Evolutionary conservation across 2,888 invertebrate species (phyloP).

Genomic region (Caenorhabditis sp.): DNA sequence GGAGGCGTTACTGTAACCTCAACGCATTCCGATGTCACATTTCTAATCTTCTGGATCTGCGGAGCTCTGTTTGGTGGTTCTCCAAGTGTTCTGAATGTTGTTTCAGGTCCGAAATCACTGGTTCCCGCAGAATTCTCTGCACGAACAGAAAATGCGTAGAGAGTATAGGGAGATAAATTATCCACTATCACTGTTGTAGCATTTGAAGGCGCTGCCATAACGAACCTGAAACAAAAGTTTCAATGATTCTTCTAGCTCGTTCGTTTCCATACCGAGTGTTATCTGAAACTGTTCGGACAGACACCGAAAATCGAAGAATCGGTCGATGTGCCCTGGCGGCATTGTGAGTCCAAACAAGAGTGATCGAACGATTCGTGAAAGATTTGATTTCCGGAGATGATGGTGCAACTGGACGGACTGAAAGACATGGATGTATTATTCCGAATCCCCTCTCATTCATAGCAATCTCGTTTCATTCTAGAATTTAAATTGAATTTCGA

Average conservation of each 20-base stretch:
- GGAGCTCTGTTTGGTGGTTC: constrained; percentile 76
- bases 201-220: constrained; percentile 76
- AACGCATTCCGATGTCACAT: constrained; percentile 76
- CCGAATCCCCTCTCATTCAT: not conserved
- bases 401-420: constrained; percentile 80
- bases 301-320: constrained; percentile 61
- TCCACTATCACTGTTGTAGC: constrained; percentile 77
- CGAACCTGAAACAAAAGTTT: constrained; percentile 57
- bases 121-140: constrained; percentile 81
- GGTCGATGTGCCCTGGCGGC: constrained; percentile 77
- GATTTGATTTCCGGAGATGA: constrained; percentile 78
- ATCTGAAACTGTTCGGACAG: constrained; percentile 59
- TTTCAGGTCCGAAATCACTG: constrained; percentile 81
- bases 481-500: not conserved
- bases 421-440: constrained; percentile 30
- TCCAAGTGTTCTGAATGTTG: constrained; percentile 77
- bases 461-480: constrained; percentile 4
- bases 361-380: constrained; percentile 77
- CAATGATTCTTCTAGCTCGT: not conserved
- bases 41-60: constrained; percentile 71
- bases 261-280: constrained; percentile 34
- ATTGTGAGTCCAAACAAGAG: constrained; percentile 79
- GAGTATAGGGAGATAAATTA: constrained; percentile 71
- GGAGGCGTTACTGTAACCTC: constrained; percentile 69
- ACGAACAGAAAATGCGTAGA: constrained; percentile 76